These are phyloP conservation scores for Saxidomus purpurata DNA, from an alignment of 1,140 invertebrate genomes.

Conservation along the genomic window DNA sequence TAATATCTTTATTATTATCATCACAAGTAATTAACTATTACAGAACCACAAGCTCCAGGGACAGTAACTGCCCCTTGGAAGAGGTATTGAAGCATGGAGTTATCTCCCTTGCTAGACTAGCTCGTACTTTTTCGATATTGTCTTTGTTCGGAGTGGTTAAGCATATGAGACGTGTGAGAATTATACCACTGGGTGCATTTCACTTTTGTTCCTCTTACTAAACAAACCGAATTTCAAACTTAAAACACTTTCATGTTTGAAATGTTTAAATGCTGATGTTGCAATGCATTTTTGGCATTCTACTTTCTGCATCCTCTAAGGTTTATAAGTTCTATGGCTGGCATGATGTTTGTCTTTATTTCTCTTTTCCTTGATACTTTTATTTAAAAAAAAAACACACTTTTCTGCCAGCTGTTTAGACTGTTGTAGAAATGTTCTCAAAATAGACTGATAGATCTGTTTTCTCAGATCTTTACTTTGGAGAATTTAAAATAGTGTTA, in stretches of 20 bases:
- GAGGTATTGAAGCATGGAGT: slow-evolving; percentile 65
- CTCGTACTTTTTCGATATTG: slow-evolving; percentile 3
- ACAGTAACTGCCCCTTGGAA: slow-evolving; percentile 57
- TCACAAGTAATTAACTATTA: slow-evolving; percentile 25
- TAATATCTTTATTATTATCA: not conserved
- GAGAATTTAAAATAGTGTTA: too few species aligned
- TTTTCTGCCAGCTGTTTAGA: too few species aligned
- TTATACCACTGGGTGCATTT: not conserved
- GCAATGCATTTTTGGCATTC: too few species aligned
- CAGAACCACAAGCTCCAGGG: slow-evolving; percentile 55
- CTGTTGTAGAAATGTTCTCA: too few species aligned
- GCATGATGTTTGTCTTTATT: too few species aligned
- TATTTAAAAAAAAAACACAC: too few species aligned
- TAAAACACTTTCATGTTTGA: too few species aligned
- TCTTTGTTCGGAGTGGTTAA: slow-evolving; percentile 2
- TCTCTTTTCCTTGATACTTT: too few species aligned
- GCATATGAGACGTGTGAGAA: not conserved
- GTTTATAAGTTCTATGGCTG: too few species aligned
- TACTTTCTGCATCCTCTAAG: too few species aligned
- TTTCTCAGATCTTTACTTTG: too few species aligned
- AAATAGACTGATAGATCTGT: too few species aligned
- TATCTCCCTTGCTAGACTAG: slow-evolving; percentile 45
- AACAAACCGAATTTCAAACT: not conserved
- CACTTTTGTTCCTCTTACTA: not conserved
- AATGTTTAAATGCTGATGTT: not conserved